These are phyloP conservation scores for Pseudomyrmex gracilis DNA, from an alignment of 1,140 invertebrate genomes.

Conservation along the genomic window DNA sequence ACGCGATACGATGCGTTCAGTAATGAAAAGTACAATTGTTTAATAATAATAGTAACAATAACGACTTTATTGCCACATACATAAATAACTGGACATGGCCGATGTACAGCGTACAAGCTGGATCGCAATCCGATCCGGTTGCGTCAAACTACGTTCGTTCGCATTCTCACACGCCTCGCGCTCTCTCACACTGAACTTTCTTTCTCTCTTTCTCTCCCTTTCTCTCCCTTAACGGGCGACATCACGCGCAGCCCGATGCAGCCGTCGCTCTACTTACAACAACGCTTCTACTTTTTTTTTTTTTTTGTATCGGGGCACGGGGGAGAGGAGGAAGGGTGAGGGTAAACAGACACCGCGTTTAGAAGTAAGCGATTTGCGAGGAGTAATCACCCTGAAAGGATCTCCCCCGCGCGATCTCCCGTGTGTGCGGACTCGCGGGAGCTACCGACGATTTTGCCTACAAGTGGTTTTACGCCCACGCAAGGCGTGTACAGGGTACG, in stretches of 20 bases:
- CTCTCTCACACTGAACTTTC: conserved; percentile 25
- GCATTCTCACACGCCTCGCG: conserved; percentile 17
- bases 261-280: conserved; percentile 58
- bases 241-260: conserved; percentile 51
- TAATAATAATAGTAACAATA: conserved; percentile 77
- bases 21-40: conserved; percentile 5
- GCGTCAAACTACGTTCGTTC: conserved; percentile 69
- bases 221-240: background rate
- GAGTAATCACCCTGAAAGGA: conserved; percentile 42
- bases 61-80: conserved; percentile 76
- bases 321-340: background rate
- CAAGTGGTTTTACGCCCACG: conserved; percentile 41
- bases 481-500: conserved; percentile 35
- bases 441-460: conserved; percentile 56
- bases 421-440: conserved; percentile 24
- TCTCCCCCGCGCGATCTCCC: conserved; percentile 9
- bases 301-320: conserved; percentile 48
- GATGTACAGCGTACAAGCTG: conserved; percentile 76
- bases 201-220: conserved; percentile 8
- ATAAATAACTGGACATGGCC: conserved; percentile 76
- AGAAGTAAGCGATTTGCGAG: conserved; percentile 55
- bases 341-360: conserved; percentile 57
- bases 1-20: background rate
- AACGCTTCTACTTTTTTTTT: conserved; percentile 55
- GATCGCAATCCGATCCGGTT: conserved; percentile 72